Percentiles rank a stretch among this genome's conserved stretches.
Conservation (phyloP, 1,140 invertebrate genomes). For the Trichonephila inaurata region DNA sequence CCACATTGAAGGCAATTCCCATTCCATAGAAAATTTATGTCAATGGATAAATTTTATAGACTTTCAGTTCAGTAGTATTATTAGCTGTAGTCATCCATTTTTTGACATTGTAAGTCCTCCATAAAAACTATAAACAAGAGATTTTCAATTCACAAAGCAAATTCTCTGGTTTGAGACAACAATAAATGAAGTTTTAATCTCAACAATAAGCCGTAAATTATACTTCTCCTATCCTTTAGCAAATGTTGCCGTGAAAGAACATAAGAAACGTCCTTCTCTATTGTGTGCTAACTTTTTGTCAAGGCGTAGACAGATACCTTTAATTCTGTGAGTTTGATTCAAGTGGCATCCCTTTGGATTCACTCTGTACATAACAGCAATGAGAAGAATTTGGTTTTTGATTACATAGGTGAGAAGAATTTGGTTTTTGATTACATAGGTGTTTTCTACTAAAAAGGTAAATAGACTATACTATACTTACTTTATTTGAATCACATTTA, state of each 20-base stretch:
- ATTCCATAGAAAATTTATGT: background rate
- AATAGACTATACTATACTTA: too few relatives aligned
- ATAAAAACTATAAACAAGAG: background rate
- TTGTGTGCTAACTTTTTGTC: background rate
- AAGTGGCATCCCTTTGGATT: too few relatives aligned
- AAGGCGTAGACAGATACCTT: background rate
- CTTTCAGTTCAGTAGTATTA: background rate
- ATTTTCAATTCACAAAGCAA: slow-evolving; percentile 7
- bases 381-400: too few relatives aligned
- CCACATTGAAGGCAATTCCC: background rate
- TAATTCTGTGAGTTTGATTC: background rate
- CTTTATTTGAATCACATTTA: too few relatives aligned
- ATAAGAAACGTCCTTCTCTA: background rate
- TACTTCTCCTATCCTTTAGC: slow-evolving; percentile 2
- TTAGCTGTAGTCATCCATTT: background rate
- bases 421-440: too few relatives aligned
- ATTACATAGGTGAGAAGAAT: too few relatives aligned
- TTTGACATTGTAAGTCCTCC: background rate
- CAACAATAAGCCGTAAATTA: slow-evolving; percentile 45
- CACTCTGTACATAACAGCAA: too few relatives aligned
- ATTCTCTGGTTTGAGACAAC: slow-evolving; percentile 12
- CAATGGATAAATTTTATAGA: background rate
- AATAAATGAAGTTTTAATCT: slow-evolving; percentile 42
- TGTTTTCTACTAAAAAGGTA: too few relatives aligned
- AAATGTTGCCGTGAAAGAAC: background rate